Percentiles rank a stretch among this genome's conserved stretches.
phyloP scores from a whole-genome alignment of 2,888 invertebrate genomes.

The Acleris literana region DNA sequence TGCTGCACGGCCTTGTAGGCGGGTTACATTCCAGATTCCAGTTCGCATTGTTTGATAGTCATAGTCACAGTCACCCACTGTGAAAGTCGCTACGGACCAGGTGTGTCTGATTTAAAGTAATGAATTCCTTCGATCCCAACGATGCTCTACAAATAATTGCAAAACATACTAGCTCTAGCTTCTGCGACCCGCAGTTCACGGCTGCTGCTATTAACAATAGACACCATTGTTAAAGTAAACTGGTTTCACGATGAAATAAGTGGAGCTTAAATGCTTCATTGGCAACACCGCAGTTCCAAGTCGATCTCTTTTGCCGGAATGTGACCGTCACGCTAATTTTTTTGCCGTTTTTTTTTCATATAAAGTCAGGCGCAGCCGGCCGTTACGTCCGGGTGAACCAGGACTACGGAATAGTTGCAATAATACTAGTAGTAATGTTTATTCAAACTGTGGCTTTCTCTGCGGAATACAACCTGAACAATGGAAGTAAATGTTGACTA shows the following conservation, averaged over 20 bases:
- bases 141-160: slow-evolving; percentile 13
- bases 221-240: slow-evolving; percentile 63
- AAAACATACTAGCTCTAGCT: slow-evolving; percentile 25
- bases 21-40: slow-evolving; percentile 79
- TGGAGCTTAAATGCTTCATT: slow-evolving; percentile 62
- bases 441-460: slow-evolving; percentile 51
- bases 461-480: slow-evolving; percentile 53
- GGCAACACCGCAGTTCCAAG: slow-evolving; percentile 56
- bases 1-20: slow-evolving; percentile 75
- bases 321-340: slow-evolving; percentile 52
- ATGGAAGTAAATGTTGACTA: slow-evolving; percentile 57
- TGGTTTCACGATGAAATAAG: slow-evolving; percentile 64
- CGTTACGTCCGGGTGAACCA: slow-evolving; percentile 54
- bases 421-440: neutral
- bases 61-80: slow-evolving; percentile 42
- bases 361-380: slow-evolving; percentile 48
- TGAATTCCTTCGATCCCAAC: neutral
- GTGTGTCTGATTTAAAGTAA: slow-evolving; percentile 17
- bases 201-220: slow-evolving; percentile 52
- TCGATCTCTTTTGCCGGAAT: slow-evolving; percentile 48
- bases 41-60: slow-evolving; percentile 67
- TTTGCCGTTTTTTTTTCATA: slow-evolving; percentile 50
- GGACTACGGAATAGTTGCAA: slow-evolving; percentile 36
- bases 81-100: slow-evolving; percentile 9
- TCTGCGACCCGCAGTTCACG: slow-evolving; percentile 24